Evolutionary conservation across 2,797 vertebrate species (phyloP).

Genomic region (Oreochromis mossambicus): DNA sequence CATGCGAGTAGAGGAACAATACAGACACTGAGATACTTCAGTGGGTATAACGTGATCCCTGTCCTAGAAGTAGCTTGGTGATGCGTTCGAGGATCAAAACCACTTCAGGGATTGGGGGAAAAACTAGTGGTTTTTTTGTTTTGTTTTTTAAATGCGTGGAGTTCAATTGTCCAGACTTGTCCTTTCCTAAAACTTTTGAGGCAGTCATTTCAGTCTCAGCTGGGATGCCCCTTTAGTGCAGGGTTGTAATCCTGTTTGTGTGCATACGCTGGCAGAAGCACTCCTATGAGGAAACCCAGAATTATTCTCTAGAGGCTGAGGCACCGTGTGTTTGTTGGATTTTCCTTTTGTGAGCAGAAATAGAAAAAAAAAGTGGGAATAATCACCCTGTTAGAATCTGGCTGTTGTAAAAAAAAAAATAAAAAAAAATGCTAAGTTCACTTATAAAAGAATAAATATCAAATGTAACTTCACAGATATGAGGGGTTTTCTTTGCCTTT

Average conservation of each 20-base stretch:
- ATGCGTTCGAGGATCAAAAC: not conserved
- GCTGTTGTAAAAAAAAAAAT: not conserved
- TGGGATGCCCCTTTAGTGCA: not conserved
- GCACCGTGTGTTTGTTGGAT: constrained; percentile 1
- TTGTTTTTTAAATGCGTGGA: not conserved
- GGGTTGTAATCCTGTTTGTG: not conserved
- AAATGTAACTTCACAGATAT: not conserved
- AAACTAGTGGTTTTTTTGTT: not conserved
- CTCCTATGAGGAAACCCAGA: constrained; percentile 3
- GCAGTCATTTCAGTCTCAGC: not conserved
- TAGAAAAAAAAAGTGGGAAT: not conserved
- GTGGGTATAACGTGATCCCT: not conserved
- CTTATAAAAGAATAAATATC: not conserved
- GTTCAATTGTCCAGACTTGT: not conserved
- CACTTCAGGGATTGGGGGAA: not conserved
- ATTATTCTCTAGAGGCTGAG: not conserved
- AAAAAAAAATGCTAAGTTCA: no score
- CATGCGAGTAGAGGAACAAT: not conserved
- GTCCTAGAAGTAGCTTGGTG: not conserved
- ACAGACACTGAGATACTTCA: not conserved
- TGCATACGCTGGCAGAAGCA: not conserved
- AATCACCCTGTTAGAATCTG: not conserved
- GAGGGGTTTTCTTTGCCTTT: fast-evolving
- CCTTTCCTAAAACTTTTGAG: not conserved
- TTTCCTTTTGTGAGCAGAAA: not conserved